A percentile compares a stretch with the other conserved stretches of the same genome.
These are phyloP conservation scores for Microcebus griseorufus DNA, from an alignment of 2,113 vertebrate species.

Conservation along the genomic window DNA sequence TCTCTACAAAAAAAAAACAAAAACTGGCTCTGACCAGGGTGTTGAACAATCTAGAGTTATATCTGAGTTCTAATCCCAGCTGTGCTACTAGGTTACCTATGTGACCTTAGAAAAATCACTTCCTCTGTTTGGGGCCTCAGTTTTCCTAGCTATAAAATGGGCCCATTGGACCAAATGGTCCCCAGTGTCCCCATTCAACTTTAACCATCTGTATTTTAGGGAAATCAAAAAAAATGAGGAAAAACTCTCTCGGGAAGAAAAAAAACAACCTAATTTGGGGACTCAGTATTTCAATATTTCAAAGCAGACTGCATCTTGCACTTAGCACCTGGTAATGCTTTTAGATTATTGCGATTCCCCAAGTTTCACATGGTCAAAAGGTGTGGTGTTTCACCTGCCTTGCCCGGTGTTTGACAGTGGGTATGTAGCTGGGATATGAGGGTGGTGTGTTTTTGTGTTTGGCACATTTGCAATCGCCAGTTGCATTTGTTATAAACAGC, in stretches of 20 bases:
- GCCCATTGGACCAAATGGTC: background rate
- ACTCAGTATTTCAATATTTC: background rate
- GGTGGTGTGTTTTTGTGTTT: background rate
- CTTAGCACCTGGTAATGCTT: background rate
- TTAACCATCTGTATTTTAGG: background rate
- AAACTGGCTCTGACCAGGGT: background rate
- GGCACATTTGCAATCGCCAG: constrained; percentile 2
- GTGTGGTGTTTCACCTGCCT: background rate
- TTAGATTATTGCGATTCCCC: background rate
- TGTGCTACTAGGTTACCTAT: background rate
- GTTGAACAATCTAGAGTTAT: background rate
- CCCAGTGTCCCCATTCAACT: background rate
- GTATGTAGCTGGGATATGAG: background rate
- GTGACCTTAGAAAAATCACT: background rate
- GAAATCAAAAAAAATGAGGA: background rate
- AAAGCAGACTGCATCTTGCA: background rate
- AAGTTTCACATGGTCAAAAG: background rate
- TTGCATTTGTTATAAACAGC: constrained; percentile 47
- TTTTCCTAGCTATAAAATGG: background rate
- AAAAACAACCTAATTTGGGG: background rate
- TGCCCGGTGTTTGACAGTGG: background rate
- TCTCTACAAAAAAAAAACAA: too few species aligned
- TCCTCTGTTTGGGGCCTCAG: background rate
- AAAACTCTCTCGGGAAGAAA: background rate
- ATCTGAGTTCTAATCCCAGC: background rate